Percentiles rank a stretch among this genome's conserved stretches.
Conservation (phyloP, 2,888 invertebrate genomes). For the Synergus umbraculus region DNA sequence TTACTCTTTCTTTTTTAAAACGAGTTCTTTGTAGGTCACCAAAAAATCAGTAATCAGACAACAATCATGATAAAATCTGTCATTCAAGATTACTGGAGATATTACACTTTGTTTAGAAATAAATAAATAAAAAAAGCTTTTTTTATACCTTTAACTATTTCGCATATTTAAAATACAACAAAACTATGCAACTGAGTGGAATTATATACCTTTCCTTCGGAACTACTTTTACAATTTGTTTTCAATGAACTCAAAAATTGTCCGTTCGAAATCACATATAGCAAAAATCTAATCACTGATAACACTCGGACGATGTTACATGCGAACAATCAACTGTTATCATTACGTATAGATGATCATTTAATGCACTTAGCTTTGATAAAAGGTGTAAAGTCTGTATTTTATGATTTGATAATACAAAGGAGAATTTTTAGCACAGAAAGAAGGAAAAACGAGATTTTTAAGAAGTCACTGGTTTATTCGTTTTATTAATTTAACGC, state of each 20-base stretch:
- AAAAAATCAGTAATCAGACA: background rate
- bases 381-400: constrained; percentile 40
- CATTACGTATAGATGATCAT: constrained; percentile 32
- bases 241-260: background rate
- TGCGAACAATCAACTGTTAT: constrained; percentile 31
- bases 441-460: background rate
- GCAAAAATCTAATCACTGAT: constrained; percentile 30
- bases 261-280: background rate
- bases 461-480: background rate
- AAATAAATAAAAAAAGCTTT: background rate
- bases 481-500: background rate
- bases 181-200: background rate
- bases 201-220: background rate
- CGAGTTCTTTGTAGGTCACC: background rate
- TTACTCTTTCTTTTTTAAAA: background rate
- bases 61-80: background rate
- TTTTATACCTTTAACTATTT: background rate
- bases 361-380: constrained; percentile 28
- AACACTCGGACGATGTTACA: constrained; percentile 2
- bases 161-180: background rate
- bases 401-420: background rate
- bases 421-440: background rate
- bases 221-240: background rate
- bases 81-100: background rate
- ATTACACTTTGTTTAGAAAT: background rate